A percentile compares a stretch with the other conserved stretches of the same genome.
Conservation (phyloP, 2,888 invertebrate genomes). For the Ditylenchus weischeri region DNA sequence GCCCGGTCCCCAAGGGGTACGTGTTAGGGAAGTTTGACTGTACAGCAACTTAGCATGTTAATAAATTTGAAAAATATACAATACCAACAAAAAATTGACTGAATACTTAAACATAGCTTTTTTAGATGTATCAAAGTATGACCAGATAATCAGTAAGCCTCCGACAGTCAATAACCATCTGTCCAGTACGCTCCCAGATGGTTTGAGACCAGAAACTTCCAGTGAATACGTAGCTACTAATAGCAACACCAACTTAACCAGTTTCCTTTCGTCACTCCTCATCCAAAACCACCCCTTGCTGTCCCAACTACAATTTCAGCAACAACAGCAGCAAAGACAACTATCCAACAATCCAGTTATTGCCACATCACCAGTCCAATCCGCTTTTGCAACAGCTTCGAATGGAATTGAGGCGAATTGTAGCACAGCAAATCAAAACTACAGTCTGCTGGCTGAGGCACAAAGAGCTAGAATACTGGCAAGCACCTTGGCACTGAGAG, state of each 20-base stretch:
- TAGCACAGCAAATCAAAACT: not conserved
- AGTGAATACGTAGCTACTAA: too few relatives aligned
- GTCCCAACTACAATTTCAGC: slow-evolving; percentile 21
- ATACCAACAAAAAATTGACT: too few relatives aligned
- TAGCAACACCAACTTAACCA: not conserved
- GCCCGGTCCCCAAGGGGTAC: too few relatives aligned
- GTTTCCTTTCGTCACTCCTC: slow-evolving; percentile 19
- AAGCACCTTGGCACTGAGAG: slow-evolving; percentile 21
- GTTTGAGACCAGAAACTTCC: too few relatives aligned
- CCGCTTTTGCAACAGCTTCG: not conserved
- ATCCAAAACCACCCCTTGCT: slow-evolving; percentile 22
- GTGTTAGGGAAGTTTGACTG: too few relatives aligned
- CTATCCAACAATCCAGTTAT: not conserved
- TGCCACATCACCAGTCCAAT: slow-evolving; percentile 6
- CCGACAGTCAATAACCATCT: too few relatives aligned
- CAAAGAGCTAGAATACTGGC: slow-evolving; percentile 21
- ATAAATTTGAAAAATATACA: too few relatives aligned
- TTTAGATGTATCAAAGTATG: too few relatives aligned
- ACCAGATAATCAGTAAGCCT: too few relatives aligned
- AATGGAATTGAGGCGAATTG: not conserved
- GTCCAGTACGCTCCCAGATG: too few relatives aligned
- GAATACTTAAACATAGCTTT: too few relatives aligned
- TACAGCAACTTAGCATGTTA: too few relatives aligned
- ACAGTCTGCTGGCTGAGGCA: slow-evolving; percentile 14
- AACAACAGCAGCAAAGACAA: not conserved